A percentile compares a stretch with the other conserved stretches of the same genome.
Evolutionary conservation across 2,888 invertebrate genomes (phyloP).

Genomic region (Lissocephala sabroskyi): DNA sequence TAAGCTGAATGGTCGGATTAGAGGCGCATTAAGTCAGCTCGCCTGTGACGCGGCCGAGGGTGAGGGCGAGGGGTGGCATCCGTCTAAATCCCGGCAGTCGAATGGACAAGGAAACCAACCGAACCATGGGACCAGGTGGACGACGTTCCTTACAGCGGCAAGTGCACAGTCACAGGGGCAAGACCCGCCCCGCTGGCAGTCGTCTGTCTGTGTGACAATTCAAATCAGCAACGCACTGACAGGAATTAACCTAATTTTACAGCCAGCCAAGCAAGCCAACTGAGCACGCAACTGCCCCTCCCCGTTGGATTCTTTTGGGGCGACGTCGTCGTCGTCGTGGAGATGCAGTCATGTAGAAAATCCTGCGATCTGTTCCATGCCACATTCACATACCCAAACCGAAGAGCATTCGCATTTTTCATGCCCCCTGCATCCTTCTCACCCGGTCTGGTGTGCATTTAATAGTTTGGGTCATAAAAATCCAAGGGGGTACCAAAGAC

Average conservation of each 20-base stretch:
- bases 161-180: too few relatives aligned
- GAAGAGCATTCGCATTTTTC: constrained; percentile 53
- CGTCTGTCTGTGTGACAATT: constrained; percentile 50
- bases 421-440: constrained; percentile 32
- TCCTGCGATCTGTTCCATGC: constrained; percentile 71
- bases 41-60: constrained; percentile 1
- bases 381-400: not conserved
- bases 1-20: constrained; percentile 23
- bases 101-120: not conserved
- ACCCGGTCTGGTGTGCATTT: constrained; percentile 45
- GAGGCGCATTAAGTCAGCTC: constrained; percentile 28
- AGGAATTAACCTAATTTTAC: constrained; percentile 66
- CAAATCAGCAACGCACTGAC: constrained; percentile 61
- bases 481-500: constrained; percentile 8
- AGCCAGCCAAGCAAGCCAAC: constrained; percentile 32
- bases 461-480: constrained; percentile 59
- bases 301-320: not conserved
- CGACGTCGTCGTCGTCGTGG: not conserved
- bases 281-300: not conserved
- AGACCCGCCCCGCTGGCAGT: not conserved
- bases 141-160: constrained; percentile 4
- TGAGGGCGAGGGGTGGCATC: constrained; percentile 1
- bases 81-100: constrained; percentile 38
- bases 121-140: constrained; percentile 30
- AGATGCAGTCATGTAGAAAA: constrained; percentile 68